Conservation (phyloP, 2,888 invertebrate species). For the Cataglyphis altisquamis region DNA sequence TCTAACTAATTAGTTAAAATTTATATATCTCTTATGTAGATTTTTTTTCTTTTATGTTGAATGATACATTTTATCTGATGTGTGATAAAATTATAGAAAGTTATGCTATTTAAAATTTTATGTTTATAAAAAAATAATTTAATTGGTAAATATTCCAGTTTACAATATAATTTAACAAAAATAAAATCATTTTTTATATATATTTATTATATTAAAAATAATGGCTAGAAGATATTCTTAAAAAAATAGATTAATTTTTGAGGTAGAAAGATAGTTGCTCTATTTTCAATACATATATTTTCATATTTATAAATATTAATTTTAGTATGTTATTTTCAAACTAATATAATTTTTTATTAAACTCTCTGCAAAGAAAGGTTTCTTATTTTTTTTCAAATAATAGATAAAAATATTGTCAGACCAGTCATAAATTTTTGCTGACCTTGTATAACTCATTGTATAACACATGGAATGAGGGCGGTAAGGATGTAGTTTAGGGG, state of each 20-base stretch:
- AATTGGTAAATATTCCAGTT: not conserved
- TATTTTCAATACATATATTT: not conserved
- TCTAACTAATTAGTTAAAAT: not conserved
- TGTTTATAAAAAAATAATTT: not conserved
- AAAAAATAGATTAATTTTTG: not conserved
- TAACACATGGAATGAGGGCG: conserved; percentile 52
- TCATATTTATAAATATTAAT: not conserved
- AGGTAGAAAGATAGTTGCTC: not conserved
- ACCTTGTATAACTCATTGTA: conserved; percentile 29
- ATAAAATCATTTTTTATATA: not conserved
- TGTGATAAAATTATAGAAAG: not conserved
- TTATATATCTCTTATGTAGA: not conserved
- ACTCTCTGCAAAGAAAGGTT: not conserved
- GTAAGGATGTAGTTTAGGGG: conserved; percentile 68
- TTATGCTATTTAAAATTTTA: not conserved
- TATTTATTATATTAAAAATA: conserved; percentile 8
- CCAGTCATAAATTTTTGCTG: conserved; percentile 5
- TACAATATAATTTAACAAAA: not conserved
- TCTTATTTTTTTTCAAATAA: not conserved
- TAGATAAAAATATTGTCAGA: not conserved
- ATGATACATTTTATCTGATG: not conserved
- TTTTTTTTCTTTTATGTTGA: not conserved
- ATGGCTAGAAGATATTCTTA: not conserved
- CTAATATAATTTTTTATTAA: not conserved
- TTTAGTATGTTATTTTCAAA: not conserved